Base-by-base conservation (phyloP, 1,140 invertebrate genomes). In the Nixonia krombeini region DNA sequence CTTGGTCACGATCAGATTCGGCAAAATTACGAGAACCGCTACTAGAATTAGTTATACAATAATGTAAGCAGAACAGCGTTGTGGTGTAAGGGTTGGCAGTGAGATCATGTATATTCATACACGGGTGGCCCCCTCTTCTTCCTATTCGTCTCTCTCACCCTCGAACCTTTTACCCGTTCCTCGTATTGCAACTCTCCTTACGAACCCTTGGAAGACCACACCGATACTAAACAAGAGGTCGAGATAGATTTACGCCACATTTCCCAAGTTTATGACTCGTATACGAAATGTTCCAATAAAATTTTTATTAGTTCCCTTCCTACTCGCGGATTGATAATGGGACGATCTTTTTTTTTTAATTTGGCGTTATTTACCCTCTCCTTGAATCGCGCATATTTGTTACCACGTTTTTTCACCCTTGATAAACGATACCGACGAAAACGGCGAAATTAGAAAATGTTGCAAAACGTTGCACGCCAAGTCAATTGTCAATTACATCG, bases 71-170 rank as follows among this genome's bases (percentile, higher is more conserved):
- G 83, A 85, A 76, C 77, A 77, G 75, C 77, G 83, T 82, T 82
- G 80, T 74, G 81, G 80, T 81, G 80, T 76, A 82, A 83, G 81
- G 82, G 81, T 81, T 82, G 80, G 78, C 64, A 79, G 76, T 81
- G 80, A 79, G 81, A 83, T 84, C 83, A 85, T 85, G 83, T 85
- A 85, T 85, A 85, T 85, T 85, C 84, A 85, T 85, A 81, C 78
- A 77, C 79, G 72, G 78, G 26, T 47, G 46, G 37, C 50, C 49
- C n/a, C 66, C 55, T 65, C 69, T 65, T 72, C 58, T 70, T 63
- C 59, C 61, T 63, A 59, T 58, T 61, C 67, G 44, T 45, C 55
- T 38, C 55, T 38, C 50, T 28, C 53, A 47, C 49, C 70, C 59
- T 55, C 26, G 18, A 65, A 47, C 66, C 65, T 56, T 57, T 56